Evolutionary conservation across 1,140 invertebrate genomes (phyloP).

Genomic region (Drosophila nikananu): DNA sequence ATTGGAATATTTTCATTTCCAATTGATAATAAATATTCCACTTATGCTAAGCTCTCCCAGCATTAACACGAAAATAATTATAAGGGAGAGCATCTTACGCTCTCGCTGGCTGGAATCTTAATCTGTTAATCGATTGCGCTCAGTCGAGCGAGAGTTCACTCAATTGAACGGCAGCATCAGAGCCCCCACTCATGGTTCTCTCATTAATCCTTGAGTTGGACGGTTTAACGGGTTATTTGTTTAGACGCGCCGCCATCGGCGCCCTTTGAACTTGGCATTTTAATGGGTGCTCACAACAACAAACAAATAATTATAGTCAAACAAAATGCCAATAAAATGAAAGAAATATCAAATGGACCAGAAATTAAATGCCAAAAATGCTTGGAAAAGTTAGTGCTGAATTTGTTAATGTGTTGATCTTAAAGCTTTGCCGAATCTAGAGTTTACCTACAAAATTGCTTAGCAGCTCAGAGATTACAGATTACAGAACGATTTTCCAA

Average conservation of each 20-base stretch:
- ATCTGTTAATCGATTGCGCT: slow-evolving; percentile 77
- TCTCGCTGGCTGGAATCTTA: slow-evolving; percentile 47
- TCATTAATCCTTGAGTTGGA: slow-evolving; percentile 74
- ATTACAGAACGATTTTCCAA: slow-evolving; percentile 19
- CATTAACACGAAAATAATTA: slow-evolving; percentile 40
- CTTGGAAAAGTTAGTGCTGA: no score
- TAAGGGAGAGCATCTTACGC: slow-evolving; percentile 19
- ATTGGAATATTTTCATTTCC: slow-evolving; percentile 44
- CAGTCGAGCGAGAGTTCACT: slow-evolving; percentile 63
- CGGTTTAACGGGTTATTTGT: slow-evolving; percentile 61
- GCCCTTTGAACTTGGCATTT: slow-evolving; percentile 70
- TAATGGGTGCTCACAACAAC: slow-evolving; percentile 7
- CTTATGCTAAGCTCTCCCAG: slow-evolving; percentile 56
- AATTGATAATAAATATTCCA: slow-evolving; percentile 63
- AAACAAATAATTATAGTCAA: slow-evolving; percentile 17
- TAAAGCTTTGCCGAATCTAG: background rate
- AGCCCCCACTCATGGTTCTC: slow-evolving; percentile 28
- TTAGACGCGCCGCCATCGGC: slow-evolving; percentile 57
- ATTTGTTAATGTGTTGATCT: background rate
- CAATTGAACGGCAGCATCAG: slow-evolving; percentile 46
- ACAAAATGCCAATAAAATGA: background rate
- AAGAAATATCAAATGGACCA: slow-evolving; percentile 1
- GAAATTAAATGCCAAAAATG: background rate
- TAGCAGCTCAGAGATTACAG: slow-evolving; percentile 16
- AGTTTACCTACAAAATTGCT: slow-evolving; percentile 10